Evolutionary conservation across 2,888 invertebrate genomes (phyloP).

Genomic region (Apamea crenata): DNA sequence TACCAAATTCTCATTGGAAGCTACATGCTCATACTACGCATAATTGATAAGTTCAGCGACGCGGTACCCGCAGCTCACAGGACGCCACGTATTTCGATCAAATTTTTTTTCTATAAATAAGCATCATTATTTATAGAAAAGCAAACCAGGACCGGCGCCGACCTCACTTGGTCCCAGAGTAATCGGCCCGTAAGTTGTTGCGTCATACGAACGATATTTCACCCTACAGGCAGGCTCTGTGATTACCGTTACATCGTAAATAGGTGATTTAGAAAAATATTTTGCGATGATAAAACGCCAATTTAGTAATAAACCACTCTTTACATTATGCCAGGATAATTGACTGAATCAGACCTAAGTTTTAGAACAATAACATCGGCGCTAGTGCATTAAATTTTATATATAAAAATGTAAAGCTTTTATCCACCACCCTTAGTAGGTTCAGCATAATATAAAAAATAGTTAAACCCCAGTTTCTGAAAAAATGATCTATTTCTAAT

Average conservation of each 20-base stretch:
- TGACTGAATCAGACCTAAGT: neutral
- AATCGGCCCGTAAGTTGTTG: constrained; percentile 7
- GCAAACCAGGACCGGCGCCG: constrained; percentile 3
- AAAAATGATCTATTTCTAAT: neutral
- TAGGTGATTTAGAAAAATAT: neutral
- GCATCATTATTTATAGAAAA: constrained; percentile 11
- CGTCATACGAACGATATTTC: constrained; percentile 7
- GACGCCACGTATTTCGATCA: constrained; percentile 21
- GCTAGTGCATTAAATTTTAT: neutral
- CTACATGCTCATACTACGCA: neutral
- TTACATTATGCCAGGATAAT: neutral
- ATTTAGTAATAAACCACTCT: constrained; percentile 4
- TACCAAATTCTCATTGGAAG: neutral
- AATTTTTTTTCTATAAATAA: constrained; percentile 26
- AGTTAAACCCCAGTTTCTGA: neutral
- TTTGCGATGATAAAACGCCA: neutral
- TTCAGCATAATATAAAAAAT: neutral
- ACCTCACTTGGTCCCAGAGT: neutral
- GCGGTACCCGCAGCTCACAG: neutral
- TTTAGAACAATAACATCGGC: neutral
- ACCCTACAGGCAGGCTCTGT: neutral
- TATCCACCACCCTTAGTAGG: neutral
- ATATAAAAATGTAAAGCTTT: neutral
- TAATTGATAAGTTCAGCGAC: constrained; percentile 6
- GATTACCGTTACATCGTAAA: neutral